Percentiles rank a stretch among this genome's conserved stretches.
phyloP scores from a whole-genome alignment of 1,140 invertebrate species.

The Bemisia tabaci region DNA sequence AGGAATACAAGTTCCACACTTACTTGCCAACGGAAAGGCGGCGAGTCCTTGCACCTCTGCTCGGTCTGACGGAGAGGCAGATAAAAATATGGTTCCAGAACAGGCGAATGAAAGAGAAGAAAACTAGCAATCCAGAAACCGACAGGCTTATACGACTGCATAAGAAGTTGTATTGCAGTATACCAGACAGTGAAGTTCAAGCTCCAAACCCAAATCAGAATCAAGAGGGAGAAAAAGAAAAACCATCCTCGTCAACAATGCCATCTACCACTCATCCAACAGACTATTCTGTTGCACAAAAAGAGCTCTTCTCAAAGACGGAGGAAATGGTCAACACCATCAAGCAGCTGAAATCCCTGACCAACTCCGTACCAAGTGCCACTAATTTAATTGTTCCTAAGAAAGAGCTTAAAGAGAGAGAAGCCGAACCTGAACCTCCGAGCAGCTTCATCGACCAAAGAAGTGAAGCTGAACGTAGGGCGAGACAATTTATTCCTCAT shows the following conservation, averaged over 20 bases:
- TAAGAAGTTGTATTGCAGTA: not conserved
- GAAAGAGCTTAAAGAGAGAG: not conserved
- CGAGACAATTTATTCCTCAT: not conserved
- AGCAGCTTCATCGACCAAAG: too few species aligned
- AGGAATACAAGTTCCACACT: slow-evolving; percentile 97
- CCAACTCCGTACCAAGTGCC: not conserved
- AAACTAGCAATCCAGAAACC: not conserved
- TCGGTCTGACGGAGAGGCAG: slow-evolving; percentile 90
- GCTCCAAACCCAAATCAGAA: not conserved
- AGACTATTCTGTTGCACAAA: not conserved
- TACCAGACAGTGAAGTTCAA: not conserved
- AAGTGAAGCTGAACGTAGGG: too few species aligned
- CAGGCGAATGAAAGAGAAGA: slow-evolving; percentile 70
- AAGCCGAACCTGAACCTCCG: too few species aligned
- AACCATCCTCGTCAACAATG: not conserved
- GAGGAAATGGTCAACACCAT: not conserved
- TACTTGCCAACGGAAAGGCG: slow-evolving; percentile 91
- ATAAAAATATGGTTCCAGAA: slow-evolving; percentile 99
- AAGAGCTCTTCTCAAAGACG: not conserved
- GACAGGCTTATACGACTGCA: not conserved
- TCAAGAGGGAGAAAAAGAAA: not conserved
- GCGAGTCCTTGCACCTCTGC: slow-evolving; percentile 93
- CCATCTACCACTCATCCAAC: not conserved
- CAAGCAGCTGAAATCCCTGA: not conserved
- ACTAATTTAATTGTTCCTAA: not conserved